These are phyloP conservation scores for Seira ritae DNA, from an alignment of 2,888 invertebrate genomes.

Conservation along the genomic window DNA sequence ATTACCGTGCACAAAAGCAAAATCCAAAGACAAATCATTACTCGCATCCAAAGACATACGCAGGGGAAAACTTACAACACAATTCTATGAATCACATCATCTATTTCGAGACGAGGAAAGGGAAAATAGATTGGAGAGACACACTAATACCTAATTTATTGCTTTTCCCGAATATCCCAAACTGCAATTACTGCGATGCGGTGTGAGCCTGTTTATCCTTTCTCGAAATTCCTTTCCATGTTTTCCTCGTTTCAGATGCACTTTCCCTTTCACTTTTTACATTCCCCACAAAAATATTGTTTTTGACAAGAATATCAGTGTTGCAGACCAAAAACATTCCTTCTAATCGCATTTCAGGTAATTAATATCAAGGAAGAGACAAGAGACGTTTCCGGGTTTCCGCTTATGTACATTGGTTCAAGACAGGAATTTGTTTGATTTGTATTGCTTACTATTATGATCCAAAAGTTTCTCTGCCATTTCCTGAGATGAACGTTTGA, in stretches of 20 bases:
- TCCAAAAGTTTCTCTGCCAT: too few relatives aligned
- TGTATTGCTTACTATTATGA: too few relatives aligned
- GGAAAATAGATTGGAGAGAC: background rate
- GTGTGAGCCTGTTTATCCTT: slow-evolving; percentile 33
- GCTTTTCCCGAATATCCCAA: slow-evolving; percentile 31
- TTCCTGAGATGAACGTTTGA: too few relatives aligned
- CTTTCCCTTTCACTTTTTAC: background rate
- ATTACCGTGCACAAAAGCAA: too few relatives aligned
- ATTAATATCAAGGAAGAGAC: slow-evolving; percentile 35
- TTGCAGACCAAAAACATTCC: background rate
- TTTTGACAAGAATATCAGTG: background rate
- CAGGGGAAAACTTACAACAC: background rate
- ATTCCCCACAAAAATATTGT: background rate
- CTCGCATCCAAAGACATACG: background rate
- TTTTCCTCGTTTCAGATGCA: background rate
- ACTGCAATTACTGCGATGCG: slow-evolving; percentile 30
- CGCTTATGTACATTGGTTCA: too few relatives aligned
- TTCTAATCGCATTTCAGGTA: slow-evolving; percentile 17
- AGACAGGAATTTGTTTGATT: too few relatives aligned
- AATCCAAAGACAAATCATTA: too few relatives aligned
- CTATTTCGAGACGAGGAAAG: background rate
- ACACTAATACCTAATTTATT: slow-evolving; percentile 44
- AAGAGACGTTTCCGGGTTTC: slow-evolving; percentile 12
- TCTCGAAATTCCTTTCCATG: background rate
- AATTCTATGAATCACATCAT: slow-evolving; percentile 23